Conservation (phyloP, 2,113 vertebrate species). For the pig (Sus scrofa) region DNA sequence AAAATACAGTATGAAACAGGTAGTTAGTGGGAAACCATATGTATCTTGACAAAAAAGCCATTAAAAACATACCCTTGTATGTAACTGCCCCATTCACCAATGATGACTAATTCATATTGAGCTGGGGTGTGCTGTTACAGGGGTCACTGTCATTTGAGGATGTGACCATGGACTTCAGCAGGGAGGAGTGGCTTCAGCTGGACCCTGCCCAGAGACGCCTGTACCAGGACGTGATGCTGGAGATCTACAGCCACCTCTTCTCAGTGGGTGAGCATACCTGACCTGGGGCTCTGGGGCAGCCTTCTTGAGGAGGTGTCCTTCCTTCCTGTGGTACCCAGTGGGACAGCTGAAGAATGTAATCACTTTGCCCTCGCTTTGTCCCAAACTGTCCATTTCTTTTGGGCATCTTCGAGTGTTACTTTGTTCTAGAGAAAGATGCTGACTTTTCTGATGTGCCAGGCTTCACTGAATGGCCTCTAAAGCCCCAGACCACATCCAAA, state of each 20-base stretch:
- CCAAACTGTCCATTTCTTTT: background rate
- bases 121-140: background rate
- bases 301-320: background rate
- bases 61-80: background rate
- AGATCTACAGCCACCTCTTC: slow-evolving; percentile 20
- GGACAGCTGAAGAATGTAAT: background rate
- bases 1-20: background rate
- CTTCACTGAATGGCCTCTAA: background rate
- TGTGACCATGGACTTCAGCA: slow-evolving; percentile 26
- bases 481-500: background rate
- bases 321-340: background rate
- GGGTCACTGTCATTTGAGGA: slow-evolving; percentile 43
- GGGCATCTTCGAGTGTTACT: background rate
- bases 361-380: background rate
- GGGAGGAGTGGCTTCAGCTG: slow-evolving; percentile 34
- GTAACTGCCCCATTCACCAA: background rate
- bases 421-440: background rate
- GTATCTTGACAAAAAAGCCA: background rate
- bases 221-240: slow-evolving; percentile 43
- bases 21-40: background rate
- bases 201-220: background rate
- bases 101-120: background rate
- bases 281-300: background rate
- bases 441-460: background rate
- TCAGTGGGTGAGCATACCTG: slow-evolving; percentile 20